Percentiles rank a stretch among this genome's conserved stretches.
phyloP scores from a whole-genome alignment of 2,888 invertebrate species.

The Rhodophaea formosa region DNA sequence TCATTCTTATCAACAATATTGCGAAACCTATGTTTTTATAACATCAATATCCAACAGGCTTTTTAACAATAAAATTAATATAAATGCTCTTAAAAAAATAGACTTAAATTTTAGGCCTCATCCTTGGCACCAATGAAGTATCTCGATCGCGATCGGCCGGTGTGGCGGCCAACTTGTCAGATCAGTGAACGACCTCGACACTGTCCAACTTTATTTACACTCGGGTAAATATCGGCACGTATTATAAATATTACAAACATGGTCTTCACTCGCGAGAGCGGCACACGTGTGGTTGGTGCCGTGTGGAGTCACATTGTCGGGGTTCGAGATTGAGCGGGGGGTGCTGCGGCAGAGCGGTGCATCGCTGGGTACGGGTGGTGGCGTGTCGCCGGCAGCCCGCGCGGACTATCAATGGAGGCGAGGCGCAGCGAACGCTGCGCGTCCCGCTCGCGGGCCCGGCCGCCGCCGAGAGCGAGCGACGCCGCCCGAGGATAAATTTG shows the following conservation, averaged over 20 bases:
- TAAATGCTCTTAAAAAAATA: slow-evolving; percentile 27
- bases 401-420: slow-evolving; percentile 70
- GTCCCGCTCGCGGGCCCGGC: slow-evolving; percentile 57
- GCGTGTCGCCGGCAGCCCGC: slow-evolving; percentile 68
- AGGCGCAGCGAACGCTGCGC: slow-evolving; percentile 45
- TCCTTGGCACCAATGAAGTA: slow-evolving; percentile 53
- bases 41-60: slow-evolving; percentile 37
- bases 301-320: slow-evolving; percentile 52
- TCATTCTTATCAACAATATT: slow-evolving; percentile 54
- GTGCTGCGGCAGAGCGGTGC: slow-evolving; percentile 47
- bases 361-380: slow-evolving; percentile 51
- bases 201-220: slow-evolving; percentile 42
- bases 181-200: slow-evolving; percentile 75
- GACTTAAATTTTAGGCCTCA: slow-evolving; percentile 45
- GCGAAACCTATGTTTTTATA: slow-evolving; percentile 48
- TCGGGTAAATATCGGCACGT: slow-evolving; percentile 45
- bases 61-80: slow-evolving; percentile 30
- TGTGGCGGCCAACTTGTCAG: slow-evolving; percentile 61
- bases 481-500: slow-evolving; percentile 77
- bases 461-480: slow-evolving; percentile 60
- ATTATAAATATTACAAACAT: slow-evolving; percentile 36
- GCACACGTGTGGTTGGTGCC: slow-evolving; percentile 29
- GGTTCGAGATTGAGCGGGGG: slow-evolving; percentile 47
- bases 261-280: slow-evolving; percentile 40
- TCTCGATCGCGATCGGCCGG: slow-evolving; percentile 43